Conservation (phyloP, 2,797 vertebrate genomes). For the Bovichtus variegatus region DNA sequence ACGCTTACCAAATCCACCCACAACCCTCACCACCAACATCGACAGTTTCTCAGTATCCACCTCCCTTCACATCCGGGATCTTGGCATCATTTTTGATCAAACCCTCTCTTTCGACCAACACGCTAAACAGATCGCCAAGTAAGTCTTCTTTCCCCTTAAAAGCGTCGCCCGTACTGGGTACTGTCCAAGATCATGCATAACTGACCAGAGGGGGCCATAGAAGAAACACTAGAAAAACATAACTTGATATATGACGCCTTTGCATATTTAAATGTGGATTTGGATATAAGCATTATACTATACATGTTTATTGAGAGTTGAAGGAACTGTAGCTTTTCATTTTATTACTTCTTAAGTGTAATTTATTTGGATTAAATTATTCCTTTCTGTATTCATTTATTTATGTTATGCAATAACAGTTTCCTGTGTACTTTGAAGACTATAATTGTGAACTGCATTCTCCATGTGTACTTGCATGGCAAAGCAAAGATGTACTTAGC, state of each 20-base stretch:
- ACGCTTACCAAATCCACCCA: too few relatives aligned
- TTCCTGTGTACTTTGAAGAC: neutral
- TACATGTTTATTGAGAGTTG: neutral
- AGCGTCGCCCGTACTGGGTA: too few relatives aligned
- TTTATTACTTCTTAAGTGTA: neutral
- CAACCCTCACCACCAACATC: too few relatives aligned
- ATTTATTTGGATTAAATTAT: neutral
- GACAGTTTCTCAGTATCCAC: too few relatives aligned
- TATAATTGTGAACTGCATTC: neutral
- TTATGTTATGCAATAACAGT: neutral
- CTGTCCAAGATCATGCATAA: too few relatives aligned
- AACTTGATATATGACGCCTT: neutral
- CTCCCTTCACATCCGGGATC: too few relatives aligned
- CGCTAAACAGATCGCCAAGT: too few relatives aligned
- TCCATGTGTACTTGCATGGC: slow-evolving; percentile 1
- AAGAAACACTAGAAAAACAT: neutral
- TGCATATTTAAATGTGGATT: neutral
- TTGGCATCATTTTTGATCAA: too few relatives aligned
- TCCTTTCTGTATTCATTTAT: neutral
- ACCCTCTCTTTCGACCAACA: too few relatives aligned
- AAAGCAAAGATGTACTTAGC: neutral
- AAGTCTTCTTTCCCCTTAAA: too few relatives aligned
- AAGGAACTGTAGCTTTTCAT: neutral
- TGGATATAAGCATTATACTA: neutral
- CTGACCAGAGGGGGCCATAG: neutral